These are phyloP conservation scores for Sarcophaga carnaria DNA, from an alignment of 2,888 invertebrate species.

Conservation along the genomic window DNA sequence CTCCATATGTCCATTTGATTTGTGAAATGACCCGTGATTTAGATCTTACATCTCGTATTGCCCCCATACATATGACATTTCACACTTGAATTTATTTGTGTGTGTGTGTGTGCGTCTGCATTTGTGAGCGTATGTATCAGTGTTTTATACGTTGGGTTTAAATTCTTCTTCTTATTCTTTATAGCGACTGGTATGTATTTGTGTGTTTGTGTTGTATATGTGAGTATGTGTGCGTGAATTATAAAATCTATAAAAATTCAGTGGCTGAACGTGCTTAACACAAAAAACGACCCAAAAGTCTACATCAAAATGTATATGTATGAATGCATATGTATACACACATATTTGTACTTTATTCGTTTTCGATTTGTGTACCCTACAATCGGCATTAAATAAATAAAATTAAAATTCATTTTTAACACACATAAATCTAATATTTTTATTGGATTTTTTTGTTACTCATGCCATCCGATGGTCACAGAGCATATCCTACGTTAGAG, in stretches of 20 bases:
- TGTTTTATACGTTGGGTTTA: slow-evolving; percentile 26
- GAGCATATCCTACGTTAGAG: too few relatives aligned
- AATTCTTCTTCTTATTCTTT: neutral
- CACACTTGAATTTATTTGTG: neutral
- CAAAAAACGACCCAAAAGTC: neutral
- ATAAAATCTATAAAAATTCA: slow-evolving; percentile 67
- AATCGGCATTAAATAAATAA: neutral
- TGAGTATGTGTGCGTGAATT: slow-evolving; percentile 40
- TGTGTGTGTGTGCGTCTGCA: slow-evolving; percentile 1
- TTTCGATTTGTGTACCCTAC: slow-evolving; percentile 32
- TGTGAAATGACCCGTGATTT: too few relatives aligned
- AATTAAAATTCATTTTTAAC: too few relatives aligned
- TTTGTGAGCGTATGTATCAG: slow-evolving; percentile 20
- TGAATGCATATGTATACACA: neutral
- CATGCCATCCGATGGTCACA: too few relatives aligned
- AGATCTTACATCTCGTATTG: too few relatives aligned
- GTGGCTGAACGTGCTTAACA: slow-evolving; percentile 60
- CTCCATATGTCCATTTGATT: too few relatives aligned
- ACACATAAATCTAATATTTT: too few relatives aligned
- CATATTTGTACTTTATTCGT: slow-evolving; percentile 28
- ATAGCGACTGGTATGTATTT: neutral
- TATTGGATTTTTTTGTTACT: too few relatives aligned
- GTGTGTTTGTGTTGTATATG: neutral
- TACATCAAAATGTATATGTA: neutral
- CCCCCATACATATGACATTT: neutral